These are phyloP conservation scores for Nymphalis urticae DNA, from an alignment of 2,888 invertebrate genomes.

Conservation along the genomic window DNA sequence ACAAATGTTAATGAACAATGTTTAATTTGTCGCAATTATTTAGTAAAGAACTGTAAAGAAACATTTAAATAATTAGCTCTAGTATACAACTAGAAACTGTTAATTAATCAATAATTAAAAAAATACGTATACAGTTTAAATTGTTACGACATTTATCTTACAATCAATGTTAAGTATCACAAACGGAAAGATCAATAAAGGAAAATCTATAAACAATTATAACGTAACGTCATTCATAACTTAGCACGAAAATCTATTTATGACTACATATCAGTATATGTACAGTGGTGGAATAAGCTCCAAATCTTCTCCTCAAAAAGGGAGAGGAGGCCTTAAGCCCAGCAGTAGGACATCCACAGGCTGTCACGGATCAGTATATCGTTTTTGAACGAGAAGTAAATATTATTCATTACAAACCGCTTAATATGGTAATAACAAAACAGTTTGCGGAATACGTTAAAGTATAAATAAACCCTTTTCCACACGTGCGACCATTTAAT, in stretches of 20 bases:
- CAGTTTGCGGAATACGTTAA: slow-evolving; percentile 11
- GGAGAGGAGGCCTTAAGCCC: too few relatives aligned
- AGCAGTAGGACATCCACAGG: too few relatives aligned
- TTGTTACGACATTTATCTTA: slow-evolving; percentile 37
- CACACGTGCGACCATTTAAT: slow-evolving; percentile 25
- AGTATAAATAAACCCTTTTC: slow-evolving; percentile 18
- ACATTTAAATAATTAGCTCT: background rate
- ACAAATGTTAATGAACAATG: slow-evolving; percentile 46
- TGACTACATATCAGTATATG: slow-evolving; percentile 27
- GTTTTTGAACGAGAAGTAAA: background rate
- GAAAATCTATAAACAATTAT: slow-evolving; percentile 26
- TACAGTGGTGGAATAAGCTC: too few relatives aligned
- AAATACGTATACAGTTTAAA: slow-evolving; percentile 27
- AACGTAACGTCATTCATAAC: slow-evolving; percentile 24
- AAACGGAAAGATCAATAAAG: slow-evolving; percentile 37
- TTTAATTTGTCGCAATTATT: slow-evolving; percentile 44
- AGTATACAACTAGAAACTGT: background rate
- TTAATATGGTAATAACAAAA: slow-evolving; percentile 12
- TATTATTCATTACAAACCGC: background rate
- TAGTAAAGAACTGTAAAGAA: slow-evolving; percentile 5
- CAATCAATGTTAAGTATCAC: slow-evolving; percentile 18
- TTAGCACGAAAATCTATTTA: slow-evolving; percentile 18
- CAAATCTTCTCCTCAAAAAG: too few relatives aligned
- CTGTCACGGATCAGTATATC: slow-evolving; percentile 20
- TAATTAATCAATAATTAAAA: background rate